Evolutionary conservation across 1,140 invertebrate genomes (phyloP).

Genomic region (Drosophila subpulchrella): DNA sequence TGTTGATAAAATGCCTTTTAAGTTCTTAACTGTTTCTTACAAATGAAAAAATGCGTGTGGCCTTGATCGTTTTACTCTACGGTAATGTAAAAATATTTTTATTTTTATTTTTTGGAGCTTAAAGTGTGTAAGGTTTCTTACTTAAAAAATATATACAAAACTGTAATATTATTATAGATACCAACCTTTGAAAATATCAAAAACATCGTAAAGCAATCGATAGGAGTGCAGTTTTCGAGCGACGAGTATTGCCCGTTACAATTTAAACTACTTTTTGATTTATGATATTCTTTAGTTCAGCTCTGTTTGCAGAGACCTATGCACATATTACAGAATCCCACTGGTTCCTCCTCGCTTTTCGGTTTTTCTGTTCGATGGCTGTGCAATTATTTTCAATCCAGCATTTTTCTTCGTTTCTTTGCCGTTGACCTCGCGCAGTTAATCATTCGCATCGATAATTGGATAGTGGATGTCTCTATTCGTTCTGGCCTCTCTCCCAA

Average conservation of each 20-base stretch:
- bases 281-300: not conserved
- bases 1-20: too few relatives aligned
- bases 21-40: too few relatives aligned
- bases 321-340: not conserved
- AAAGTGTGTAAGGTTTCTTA: too few relatives aligned
- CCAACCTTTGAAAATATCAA: not conserved
- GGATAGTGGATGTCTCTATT: constrained; percentile 68
- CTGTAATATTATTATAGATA: not conserved
- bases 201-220: not conserved
- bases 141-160: too few relatives aligned
- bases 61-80: too few relatives aligned
- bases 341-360: constrained; percentile 2
- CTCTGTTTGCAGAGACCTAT: not conserved
- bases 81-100: too few relatives aligned
- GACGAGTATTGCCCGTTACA: constrained; percentile 2
- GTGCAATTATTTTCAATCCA: constrained; percentile 52
- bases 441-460: constrained; percentile 53
- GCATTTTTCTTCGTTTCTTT: constrained; percentile 54
- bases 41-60: too few relatives aligned
- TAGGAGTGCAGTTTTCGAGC: not conserved
- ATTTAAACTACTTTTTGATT: not conserved
- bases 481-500: constrained; percentile 25
- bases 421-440: constrained; percentile 42
- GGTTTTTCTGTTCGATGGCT: constrained; percentile 20
- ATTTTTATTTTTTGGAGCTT: too few relatives aligned